These are phyloP conservation scores for Linepithema humile DNA, from an alignment of 1,140 invertebrate species.

Conservation along the genomic window DNA sequence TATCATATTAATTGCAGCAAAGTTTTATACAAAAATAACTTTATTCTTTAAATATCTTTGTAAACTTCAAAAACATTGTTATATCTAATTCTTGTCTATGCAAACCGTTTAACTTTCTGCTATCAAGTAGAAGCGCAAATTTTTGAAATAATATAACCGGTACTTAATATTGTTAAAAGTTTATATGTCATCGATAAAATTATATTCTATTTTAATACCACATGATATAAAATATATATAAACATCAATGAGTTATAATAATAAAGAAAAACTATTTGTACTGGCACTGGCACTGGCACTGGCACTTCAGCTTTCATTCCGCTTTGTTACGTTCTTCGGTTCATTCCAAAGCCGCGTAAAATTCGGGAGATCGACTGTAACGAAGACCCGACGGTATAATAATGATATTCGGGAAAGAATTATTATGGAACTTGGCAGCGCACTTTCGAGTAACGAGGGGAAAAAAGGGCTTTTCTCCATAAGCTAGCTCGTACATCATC, in stretches of 20 bases:
- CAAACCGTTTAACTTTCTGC: not conserved
- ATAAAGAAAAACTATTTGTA: not conserved
- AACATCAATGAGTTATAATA: not conserved
- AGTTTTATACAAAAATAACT: not conserved
- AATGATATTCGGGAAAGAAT: constrained; percentile 77
- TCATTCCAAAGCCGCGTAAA: constrained; percentile 26
- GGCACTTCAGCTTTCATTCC: not conserved
- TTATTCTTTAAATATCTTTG: not conserved
- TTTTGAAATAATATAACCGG: not conserved
- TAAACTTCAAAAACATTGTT: not conserved
- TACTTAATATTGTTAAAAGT: constrained; percentile 40
- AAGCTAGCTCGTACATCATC: constrained; percentile 75
- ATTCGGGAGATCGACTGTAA: constrained; percentile 62
- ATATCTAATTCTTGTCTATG: not conserved
- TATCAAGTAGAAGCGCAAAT: not conserved
- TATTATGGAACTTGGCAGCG: constrained; percentile 75
- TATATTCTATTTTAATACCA: not conserved
- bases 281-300: not conserved
- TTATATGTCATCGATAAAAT: constrained; percentile 2
- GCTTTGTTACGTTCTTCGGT: constrained; percentile 54
- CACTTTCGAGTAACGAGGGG: constrained; percentile 74
- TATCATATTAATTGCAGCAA: not conserved
- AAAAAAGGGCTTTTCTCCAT: constrained; percentile 73
- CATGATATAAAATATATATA: constrained; percentile 20
- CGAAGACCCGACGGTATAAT: constrained; percentile 62